Conservation (phyloP, 1,140 invertebrate genomes). For the Hermetia illucens region DNA sequence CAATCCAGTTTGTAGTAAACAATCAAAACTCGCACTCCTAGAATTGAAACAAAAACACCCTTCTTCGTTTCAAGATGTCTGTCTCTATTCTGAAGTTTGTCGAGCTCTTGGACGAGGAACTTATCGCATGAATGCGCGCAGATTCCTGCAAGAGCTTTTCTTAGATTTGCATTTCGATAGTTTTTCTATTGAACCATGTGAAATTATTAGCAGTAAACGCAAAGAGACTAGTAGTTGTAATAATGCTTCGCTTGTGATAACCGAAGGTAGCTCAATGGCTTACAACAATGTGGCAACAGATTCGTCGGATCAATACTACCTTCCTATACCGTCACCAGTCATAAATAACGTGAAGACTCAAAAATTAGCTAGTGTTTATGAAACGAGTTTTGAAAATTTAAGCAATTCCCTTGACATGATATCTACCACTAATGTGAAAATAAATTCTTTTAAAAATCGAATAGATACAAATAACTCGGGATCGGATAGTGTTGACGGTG, state of each 20-base stretch:
- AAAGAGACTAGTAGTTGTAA: constrained; percentile 1
- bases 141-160: constrained; percentile 91
- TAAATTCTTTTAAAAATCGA: background rate
- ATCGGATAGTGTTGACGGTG: constrained; percentile 1
- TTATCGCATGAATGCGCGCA: constrained; percentile 66
- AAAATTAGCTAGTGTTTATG: constrained; percentile 25
- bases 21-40: constrained; percentile 49
- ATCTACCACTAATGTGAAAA: background rate
- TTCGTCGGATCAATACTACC: no score
- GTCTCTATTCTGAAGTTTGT: constrained; percentile 86
- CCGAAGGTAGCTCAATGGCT: background rate
- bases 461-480: constrained; percentile 1
- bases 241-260: background rate
- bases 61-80: constrained; percentile 70
- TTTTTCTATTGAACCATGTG: constrained; percentile 33
- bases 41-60: constrained; percentile 79
- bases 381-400: constrained; percentile 28
- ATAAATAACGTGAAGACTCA: constrained; percentile 20
- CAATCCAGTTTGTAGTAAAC: constrained; percentile 52
- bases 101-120: constrained; percentile 59
- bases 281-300: background rate
- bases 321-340: no score
- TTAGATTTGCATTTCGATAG: constrained; percentile 66
- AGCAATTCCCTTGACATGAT: constrained; percentile 9
- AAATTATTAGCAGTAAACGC: constrained; percentile 21